Percentiles rank a stretch among this genome's conserved stretches.
These are phyloP conservation scores for Gasterosteus aculeatus DNA, from an alignment of 2,113 vertebrate species.

Conservation along the genomic window DNA sequence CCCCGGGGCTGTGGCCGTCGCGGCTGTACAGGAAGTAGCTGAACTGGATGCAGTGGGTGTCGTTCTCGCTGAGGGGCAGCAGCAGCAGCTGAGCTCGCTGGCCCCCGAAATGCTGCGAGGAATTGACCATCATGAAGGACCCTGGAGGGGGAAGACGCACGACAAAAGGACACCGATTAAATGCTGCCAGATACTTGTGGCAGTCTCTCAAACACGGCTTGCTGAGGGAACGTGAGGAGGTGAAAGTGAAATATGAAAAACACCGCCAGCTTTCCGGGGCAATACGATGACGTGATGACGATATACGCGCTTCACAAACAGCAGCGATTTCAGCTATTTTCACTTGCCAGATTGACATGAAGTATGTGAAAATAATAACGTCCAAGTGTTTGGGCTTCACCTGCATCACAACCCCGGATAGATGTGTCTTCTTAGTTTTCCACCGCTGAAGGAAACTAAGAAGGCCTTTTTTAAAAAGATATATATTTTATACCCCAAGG, in stretches of 20 bases:
- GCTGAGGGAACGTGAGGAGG: neutral
- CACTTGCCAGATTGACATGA: constrained; percentile 20
- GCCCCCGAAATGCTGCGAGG: constrained; percentile 88
- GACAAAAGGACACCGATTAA: neutral
- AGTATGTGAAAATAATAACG: constrained; percentile 43
- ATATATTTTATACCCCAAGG: constrained; percentile 32
- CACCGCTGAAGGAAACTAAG: neutral
- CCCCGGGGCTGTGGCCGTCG: constrained; percentile 91
- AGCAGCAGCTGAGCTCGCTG: constrained; percentile 90
- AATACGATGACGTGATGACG: neutral
- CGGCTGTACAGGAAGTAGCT: constrained; percentile 95
- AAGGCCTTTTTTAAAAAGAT: too few species aligned
- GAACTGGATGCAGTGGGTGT: constrained; percentile 98
- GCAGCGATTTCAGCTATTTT: constrained; percentile 4
- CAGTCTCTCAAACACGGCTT: neutral
- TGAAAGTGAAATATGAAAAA: constrained; percentile 13
- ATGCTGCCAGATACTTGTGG: neutral
- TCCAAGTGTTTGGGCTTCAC: constrained; percentile 30
- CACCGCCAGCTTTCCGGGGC: neutral
- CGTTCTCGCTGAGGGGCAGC: constrained; percentile 92
- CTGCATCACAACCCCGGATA: constrained; percentile 42
- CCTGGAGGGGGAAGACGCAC: constrained; percentile 72
- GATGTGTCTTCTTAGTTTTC: constrained; percentile 60
- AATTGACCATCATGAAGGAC: constrained; percentile 94
- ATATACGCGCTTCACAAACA: constrained; percentile 10